Evolutionary conservation across 2,113 vertebrate genomes (phyloP).

Genomic region (Symphodus melops): DNA sequence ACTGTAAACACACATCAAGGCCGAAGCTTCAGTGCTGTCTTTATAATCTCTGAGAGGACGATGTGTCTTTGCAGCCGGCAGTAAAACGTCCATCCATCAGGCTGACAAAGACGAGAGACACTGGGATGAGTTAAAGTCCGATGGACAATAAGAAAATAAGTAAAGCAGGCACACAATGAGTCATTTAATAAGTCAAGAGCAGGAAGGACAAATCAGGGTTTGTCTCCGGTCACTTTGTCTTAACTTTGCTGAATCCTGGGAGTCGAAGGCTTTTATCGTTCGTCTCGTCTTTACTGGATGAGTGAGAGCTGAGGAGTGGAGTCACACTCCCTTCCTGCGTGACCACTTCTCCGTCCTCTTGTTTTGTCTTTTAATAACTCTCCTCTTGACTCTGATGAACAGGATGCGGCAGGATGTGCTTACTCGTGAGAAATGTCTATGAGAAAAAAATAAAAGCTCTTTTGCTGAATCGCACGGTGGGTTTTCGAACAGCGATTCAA

Average conservation of each 20-base stretch:
- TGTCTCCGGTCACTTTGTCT: too few species aligned
- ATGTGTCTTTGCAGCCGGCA: too few species aligned
- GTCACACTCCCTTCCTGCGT: slow-evolving; percentile 22
- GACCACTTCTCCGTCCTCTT: background rate
- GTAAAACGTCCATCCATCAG: too few species aligned
- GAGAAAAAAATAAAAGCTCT: slow-evolving; percentile 18
- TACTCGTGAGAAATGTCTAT: slow-evolving; percentile 1
- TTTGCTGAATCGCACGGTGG: background rate
- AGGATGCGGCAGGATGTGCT: slow-evolving; percentile 16
- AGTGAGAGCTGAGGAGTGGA: slow-evolving; percentile 14
- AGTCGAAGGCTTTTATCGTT: slow-evolving; percentile 1
- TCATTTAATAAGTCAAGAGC: too few species aligned
- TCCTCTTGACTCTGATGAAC: background rate
- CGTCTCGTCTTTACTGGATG: background rate
- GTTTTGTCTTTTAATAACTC: background rate
- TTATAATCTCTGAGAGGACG: too few species aligned
- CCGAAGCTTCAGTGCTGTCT: too few species aligned
- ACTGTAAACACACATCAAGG: too few species aligned
- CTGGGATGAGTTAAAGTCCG: too few species aligned
- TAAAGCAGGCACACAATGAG: too few species aligned
- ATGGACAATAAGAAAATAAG: too few species aligned
- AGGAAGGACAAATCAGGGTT: too few species aligned
- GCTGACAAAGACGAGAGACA: too few species aligned
- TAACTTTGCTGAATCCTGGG: background rate
- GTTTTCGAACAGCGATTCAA: slow-evolving; percentile 18